Evolutionary conservation across 2,797 vertebrate species (phyloP), one percentile per base, ranked within the genome.

Genomic region (Pangasius macronema): DNA sequence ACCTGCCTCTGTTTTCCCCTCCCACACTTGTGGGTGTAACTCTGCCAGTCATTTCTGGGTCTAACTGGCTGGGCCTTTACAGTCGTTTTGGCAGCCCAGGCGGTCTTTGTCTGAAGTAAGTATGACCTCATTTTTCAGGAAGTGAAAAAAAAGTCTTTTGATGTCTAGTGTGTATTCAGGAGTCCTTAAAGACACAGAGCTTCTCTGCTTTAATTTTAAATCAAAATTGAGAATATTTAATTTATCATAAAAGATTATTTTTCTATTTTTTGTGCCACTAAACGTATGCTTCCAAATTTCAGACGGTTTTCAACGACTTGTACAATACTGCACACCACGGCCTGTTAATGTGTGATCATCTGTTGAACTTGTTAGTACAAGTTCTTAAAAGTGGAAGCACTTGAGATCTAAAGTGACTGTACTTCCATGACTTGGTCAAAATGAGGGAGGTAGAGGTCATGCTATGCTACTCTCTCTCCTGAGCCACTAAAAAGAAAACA

Each of bases 21-120:
- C 83, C 85, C 79, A 75, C 87, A 24, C 53, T 8, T 76, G 83
- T 84, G 73, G 72, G 85, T 84, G 85, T 89, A 75, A 11, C 76
- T 42, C 4, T 79, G 51, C 53, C 42, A 4, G 39, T 46, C n/a
- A 75, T 30, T 57, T 75, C 90, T 86, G 87, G 83, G 53, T 89
- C 51, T 33, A 90, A 82, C 87, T 68, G 59, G 90, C 76, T 85
- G 55, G 5, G 59, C 5, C 86, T 86, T 33, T 36, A 20, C 11
- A 18, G 24, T 36, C 22, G 16, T 53, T 22, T 67, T 70, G 70
- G 46, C 55, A 3, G 36, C 59, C 22, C 46, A 68, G n/a, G 27
- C 67, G 27, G 27, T 51, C 57, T 59, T 49, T 79, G 63, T 81
- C 87, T 85, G 14, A 80, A 80, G 73, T 61, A 77, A 27, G 61